Evolutionary conservation across 2,113 vertebrate species (phyloP).

Genomic region (Saguinus midas): DNA sequence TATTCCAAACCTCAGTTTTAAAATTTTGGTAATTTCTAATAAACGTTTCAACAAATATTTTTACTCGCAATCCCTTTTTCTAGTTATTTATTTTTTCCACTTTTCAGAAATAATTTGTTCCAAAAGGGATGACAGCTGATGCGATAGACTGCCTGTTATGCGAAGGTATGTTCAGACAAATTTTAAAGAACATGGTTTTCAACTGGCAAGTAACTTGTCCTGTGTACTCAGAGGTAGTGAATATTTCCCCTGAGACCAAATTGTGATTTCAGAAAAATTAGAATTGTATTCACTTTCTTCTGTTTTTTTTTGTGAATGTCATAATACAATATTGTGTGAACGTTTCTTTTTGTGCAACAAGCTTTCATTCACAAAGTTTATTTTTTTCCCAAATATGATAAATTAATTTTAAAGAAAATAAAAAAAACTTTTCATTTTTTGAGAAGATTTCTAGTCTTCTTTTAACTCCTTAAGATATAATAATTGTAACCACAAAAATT

Average conservation of each 20-base stretch:
- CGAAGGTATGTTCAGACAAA: constrained; percentile 66
- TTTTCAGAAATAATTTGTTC: constrained; percentile 61
- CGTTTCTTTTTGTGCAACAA: neutral
- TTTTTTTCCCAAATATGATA: neutral
- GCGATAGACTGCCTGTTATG: constrained; percentile 68
- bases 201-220: constrained; percentile 40
- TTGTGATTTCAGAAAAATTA: neutral
- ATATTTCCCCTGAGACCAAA: constrained; percentile 54
- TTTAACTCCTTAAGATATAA: neutral
- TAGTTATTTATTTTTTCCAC: constrained; percentile 56
- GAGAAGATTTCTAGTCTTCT: neutral
- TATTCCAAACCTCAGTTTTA: neutral
- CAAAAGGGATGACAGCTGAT: constrained; percentile 60
- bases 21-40: neutral
- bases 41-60: neutral
- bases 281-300: neutral
- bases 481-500: neutral
- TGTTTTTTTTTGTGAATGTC: neutral
- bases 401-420: neutral
- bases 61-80: neutral
- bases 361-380: neutral
- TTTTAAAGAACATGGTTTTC: constrained; percentile 68
- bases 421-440: neutral
- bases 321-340: neutral
- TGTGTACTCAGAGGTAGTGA: constrained; percentile 55